These are phyloP conservation scores for Zosterops borbonicus DNA, from an alignment of 2,113 vertebrate genomes.

Conservation along the genomic window DNA sequence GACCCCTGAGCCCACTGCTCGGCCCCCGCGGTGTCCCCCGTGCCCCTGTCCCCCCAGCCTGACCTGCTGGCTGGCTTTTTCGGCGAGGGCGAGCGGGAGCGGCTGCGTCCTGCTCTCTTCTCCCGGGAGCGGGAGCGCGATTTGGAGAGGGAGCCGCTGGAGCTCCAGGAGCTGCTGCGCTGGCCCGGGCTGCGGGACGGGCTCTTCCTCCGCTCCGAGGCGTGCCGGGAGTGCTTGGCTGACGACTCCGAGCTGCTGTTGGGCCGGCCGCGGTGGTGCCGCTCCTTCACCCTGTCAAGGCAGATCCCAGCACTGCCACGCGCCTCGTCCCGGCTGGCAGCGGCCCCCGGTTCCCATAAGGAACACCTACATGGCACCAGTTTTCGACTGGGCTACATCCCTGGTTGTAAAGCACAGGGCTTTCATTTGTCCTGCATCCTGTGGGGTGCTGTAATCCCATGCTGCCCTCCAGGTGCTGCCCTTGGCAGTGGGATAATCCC, in stretches of 20 bases:
- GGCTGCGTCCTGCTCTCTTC: slow-evolving; percentile 69
- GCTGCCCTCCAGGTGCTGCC: neutral
- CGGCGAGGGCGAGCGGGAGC: slow-evolving; percentile 71
- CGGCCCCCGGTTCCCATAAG: neutral
- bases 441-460: neutral
- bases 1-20: neutral
- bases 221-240: slow-evolving; percentile 74
- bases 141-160: slow-evolving; percentile 83
- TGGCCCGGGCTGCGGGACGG: slow-evolving; percentile 79
- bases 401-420: neutral
- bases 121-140: slow-evolving; percentile 83
- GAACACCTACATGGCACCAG: neutral
- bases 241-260: slow-evolving; percentile 83
- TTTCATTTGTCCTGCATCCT: rapidly evolving
- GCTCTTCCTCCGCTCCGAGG: slow-evolving; percentile 83
- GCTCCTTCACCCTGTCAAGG: slow-evolving; percentile 72
- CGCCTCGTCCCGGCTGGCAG: rapidly evolving
- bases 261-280: slow-evolving; percentile 76
- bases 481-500: rapidly evolving
- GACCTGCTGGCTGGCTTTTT: slow-evolving; percentile 79
- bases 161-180: slow-evolving; percentile 91
- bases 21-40: neutral
- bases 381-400: neutral
- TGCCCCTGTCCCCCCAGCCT: neutral
- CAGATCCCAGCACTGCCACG: neutral